phyloP scores from a whole-genome alignment of 2,888 invertebrate genomes.

The Volucella inflata region DNA sequence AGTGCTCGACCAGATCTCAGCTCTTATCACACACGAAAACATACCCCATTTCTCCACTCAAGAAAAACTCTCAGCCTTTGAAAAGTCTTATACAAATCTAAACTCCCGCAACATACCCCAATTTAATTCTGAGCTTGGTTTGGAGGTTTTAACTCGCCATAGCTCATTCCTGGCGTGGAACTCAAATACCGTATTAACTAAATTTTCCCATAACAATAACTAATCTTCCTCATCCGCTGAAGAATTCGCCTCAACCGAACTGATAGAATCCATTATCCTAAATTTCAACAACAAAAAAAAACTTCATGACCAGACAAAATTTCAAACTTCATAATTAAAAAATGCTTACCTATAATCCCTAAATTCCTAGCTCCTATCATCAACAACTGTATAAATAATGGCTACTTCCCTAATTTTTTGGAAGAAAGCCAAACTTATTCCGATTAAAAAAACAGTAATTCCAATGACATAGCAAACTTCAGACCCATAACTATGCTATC shows the following conservation, averaged over 20 bases:
- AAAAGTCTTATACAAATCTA: not conserved
- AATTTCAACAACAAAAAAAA: no score
- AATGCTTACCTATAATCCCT: no score
- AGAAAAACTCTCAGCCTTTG: not conserved
- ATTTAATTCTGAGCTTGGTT: slow-evolving; percentile 7
- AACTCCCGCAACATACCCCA: not conserved
- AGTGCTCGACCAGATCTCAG: not conserved
- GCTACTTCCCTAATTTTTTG: not conserved
- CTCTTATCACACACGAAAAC: not conserved
- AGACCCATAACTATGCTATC: no score
- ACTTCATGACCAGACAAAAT: no score
- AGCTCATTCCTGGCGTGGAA: no score
- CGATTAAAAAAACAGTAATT: not conserved
- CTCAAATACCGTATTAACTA: no score
- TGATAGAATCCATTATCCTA: no score
- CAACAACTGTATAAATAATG: slow-evolving; percentile 13
- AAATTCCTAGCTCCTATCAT: not conserved
- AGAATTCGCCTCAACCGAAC: not conserved
- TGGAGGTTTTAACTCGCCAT: no score
- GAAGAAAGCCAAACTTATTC: not conserved
- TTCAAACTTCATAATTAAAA: no score
- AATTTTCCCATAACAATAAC: not conserved
- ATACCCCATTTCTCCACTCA: not conserved
- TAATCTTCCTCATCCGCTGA: not conserved
- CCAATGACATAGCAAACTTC: no score